A percentile compares a stretch with the other conserved stretches of the same genome.
Evolutionary conservation across 1,140 invertebrate genomes (phyloP).

Genomic region (Drosophila nebulosa): DNA sequence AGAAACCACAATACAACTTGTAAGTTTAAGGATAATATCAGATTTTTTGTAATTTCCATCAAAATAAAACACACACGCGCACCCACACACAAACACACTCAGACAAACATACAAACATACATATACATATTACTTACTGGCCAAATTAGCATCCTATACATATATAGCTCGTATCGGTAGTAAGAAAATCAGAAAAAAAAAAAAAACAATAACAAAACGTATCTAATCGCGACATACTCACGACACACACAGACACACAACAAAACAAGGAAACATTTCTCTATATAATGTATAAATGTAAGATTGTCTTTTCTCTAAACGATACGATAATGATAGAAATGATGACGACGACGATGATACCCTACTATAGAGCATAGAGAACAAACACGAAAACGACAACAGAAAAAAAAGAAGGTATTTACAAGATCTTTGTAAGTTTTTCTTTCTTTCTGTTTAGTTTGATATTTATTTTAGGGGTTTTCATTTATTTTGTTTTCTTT

Average conservation of each 20-base stretch:
- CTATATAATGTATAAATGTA: slow-evolving; percentile 74
- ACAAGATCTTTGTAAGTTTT: not conserved
- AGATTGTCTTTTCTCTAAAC: not conserved
- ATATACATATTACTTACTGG: slow-evolving; percentile 54
- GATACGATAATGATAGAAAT: too few relatives aligned
- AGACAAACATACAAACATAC: slow-evolving; percentile 26
- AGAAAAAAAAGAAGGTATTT: not conserved
- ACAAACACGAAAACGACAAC: not conserved
- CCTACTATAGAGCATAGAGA: not conserved
- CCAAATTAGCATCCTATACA: slow-evolving; percentile 69
- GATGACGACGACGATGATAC: too few relatives aligned
- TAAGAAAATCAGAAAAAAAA: slow-evolving; percentile 1
- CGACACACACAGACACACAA: slow-evolving; percentile 30
- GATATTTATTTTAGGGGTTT: not conserved
- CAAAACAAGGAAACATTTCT: slow-evolving; percentile 29
- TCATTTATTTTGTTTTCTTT: not conserved
- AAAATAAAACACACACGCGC: slow-evolving; percentile 22
- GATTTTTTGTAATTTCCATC: not conserved
- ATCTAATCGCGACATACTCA: not conserved
- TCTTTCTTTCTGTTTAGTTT: not conserved
- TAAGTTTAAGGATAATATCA: not conserved
- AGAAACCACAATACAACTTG: not conserved
- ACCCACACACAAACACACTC: slow-evolving; percentile 30
- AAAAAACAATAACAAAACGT: not conserved
- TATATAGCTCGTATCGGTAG: slow-evolving; percentile 50